Percentiles rank a stretch among this genome's conserved stretches.
Evolutionary conservation across 2,888 invertebrate species (phyloP).

Genomic region (Abrostola tripartita): DNA sequence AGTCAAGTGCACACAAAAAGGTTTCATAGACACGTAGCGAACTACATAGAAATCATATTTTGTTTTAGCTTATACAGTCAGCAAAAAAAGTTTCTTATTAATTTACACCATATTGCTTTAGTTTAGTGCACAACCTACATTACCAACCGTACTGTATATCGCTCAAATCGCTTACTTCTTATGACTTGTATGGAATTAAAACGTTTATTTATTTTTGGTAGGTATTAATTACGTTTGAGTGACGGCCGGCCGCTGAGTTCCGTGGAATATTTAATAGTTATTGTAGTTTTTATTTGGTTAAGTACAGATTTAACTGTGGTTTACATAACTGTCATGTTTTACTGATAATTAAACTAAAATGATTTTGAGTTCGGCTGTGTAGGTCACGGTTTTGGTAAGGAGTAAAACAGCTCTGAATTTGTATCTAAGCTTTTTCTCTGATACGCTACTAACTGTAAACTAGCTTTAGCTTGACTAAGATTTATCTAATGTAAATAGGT

Average conservation of each 20-base stretch:
- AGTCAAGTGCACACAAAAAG: too few relatives aligned
- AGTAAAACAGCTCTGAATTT: too few relatives aligned
- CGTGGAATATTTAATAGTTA: constrained; percentile 8
- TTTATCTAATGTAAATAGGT: background rate
- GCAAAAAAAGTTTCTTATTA: too few relatives aligned
- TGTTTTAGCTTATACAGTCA: too few relatives aligned
- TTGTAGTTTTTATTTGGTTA: constrained; percentile 22
- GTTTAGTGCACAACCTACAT: background rate
- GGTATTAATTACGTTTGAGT: constrained; percentile 49
- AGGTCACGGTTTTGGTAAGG: too few relatives aligned
- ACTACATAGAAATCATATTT: too few relatives aligned
- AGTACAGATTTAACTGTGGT: constrained; percentile 18
- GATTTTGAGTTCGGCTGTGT: too few relatives aligned
- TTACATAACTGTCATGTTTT: constrained; percentile 9
- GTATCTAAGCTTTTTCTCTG: too few relatives aligned
- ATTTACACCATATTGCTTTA: too few relatives aligned
- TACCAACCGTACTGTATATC: background rate
- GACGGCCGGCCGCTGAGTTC: constrained; percentile 24
- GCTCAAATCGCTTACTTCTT: constrained; percentile 6
- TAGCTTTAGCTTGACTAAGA: background rate
- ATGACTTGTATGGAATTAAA: constrained; percentile 26
- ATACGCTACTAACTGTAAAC: too few relatives aligned
- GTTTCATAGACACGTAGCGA: too few relatives aligned
- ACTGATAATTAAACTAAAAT: background rate
- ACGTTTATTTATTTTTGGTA: constrained; percentile 46